A percentile compares a stretch with the other conserved stretches of the same genome.
phyloP scores from a whole-genome alignment of 1,140 invertebrate species.

The Drosophila rhopaloa region DNA sequence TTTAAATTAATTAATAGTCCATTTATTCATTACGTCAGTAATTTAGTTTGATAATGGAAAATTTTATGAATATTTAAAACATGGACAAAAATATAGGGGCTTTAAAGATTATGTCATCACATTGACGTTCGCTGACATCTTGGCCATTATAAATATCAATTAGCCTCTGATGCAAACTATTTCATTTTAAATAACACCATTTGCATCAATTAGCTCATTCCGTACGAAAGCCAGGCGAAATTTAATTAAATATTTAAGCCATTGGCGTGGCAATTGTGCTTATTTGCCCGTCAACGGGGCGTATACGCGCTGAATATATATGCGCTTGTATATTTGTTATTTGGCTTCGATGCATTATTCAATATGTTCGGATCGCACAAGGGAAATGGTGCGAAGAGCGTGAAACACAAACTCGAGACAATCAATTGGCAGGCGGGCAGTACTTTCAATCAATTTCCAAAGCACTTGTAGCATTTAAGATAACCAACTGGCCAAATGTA shows the following conservation, averaged over 20 bases:
- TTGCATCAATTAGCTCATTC: conserved; percentile 18
- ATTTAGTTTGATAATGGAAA: background rate
- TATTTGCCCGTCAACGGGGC: conserved; percentile 44
- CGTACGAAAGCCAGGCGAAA: conserved; percentile 19
- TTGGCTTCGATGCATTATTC: conserved; percentile 58
- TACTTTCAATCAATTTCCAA: conserved; percentile 48
- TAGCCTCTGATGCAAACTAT: conserved; percentile 14
- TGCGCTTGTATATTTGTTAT: conserved; percentile 31
- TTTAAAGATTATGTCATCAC: conserved; percentile 15
- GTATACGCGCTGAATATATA: conserved; percentile 26
- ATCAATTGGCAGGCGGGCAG: conserved; percentile 27
- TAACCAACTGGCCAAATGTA: conserved; percentile 33
- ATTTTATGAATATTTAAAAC: background rate
- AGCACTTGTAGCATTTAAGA: conserved; percentile 67
- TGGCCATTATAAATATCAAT: conserved; percentile 18
- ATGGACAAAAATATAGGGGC: background rate
- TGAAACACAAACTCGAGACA: conserved; percentile 30
- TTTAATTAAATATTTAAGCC: conserved; percentile 58
- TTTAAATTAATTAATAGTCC: too few species aligned
- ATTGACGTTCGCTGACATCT: conserved; percentile 8
- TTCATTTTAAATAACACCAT: conserved; percentile 16
- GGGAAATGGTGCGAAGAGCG: conserved; percentile 28
- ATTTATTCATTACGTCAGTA: too few species aligned
- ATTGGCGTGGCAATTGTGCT: conserved; percentile 30
- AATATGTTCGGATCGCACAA: conserved; percentile 35